A percentile compares a stretch with the other conserved stretches of the same genome.
phyloP scores from a whole-genome alignment of 2,113 vertebrate species.

The Romanogobio albipinnatus region DNA sequence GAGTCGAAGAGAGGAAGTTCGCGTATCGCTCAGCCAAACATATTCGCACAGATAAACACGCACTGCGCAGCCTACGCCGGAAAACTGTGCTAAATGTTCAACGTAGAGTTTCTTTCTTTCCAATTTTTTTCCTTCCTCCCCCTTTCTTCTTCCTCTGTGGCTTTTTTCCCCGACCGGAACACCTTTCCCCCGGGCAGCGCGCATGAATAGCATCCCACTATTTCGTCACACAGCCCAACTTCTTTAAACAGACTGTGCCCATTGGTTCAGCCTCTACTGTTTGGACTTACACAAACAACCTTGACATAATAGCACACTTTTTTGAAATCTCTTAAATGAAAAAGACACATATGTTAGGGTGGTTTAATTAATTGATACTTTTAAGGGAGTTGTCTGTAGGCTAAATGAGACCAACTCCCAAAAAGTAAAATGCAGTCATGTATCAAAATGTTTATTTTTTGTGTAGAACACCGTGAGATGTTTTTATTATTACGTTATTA shows the following conservation, averaged over 20 bases:
- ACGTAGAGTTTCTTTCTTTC: conserved; percentile 78
- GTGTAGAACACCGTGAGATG: neutral
- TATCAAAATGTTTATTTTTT: neutral
- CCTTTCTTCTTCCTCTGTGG: conserved; percentile 70
- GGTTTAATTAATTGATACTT: neutral
- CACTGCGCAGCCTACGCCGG: conserved; percentile 12
- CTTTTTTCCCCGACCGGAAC: conserved; percentile 71
- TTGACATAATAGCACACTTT: conserved; percentile 19
- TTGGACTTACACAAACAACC: conserved; percentile 29
- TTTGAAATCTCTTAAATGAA: neutral
- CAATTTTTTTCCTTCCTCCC: conserved; percentile 70
- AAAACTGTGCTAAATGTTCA: conserved; percentile 61
- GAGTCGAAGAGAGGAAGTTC: conserved; percentile 26
- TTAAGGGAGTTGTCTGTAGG: neutral
- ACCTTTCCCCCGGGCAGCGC: conserved; percentile 75
- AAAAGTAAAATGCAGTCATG: neutral
- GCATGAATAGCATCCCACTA: conserved; percentile 60
- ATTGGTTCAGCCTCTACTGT: conserved; percentile 29
- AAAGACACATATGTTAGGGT: neutral
- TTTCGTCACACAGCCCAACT: conserved; percentile 71
- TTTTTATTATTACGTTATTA: neutral
- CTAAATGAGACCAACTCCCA: neutral
- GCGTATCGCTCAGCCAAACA: neutral
- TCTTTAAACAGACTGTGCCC: conserved; percentile 44
- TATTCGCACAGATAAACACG: conserved; percentile 4